Evolutionary conservation across 1,140 invertebrate genomes (phyloP), one percentile per base, ranked within the genome.

Genomic region (Diorhabda elongata): DNA sequence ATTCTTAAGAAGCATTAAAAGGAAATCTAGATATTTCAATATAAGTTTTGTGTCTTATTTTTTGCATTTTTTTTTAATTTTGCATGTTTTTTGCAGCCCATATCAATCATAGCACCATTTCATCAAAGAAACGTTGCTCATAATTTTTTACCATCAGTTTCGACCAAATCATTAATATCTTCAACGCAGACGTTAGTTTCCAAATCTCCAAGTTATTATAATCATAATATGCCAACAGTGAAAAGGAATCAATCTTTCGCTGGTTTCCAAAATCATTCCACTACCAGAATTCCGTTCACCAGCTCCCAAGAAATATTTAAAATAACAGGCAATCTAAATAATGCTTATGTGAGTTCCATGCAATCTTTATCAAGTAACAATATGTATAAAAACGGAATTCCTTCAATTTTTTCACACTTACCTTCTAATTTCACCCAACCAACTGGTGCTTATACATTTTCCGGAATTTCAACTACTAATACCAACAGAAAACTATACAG

Each of bases 11-110:
- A 56, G n/a, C 7, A 58, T 58, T 58, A 44, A 26, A 26, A 26
- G 26, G 26, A 26, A 26, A 26, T 26, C 26, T 26, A 26, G 26
- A 26, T 26, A 26, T 26, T 59, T 44, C 2, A 45, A 42, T 56
- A 57, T 41, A 45, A 57, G 43, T 6, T 4, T 69, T 64, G 44
- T 58, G 41, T 68, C 4, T 67, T 61, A 11, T 26, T 68, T 47
- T 62, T 63, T 60, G 26, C 44, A 3, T 70, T 66, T 60, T n/a
- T 67, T 71, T 70, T 71, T 76, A 76, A 69, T 73, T 74, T 78
- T 75, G 75, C 77, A 76, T 77, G 71, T 76, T 71, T 77, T 76
- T 80, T 78, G 68, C 80, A 81, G 80, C 80, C 80, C n/a, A 74
- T 81, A 61, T 81, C 80, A 67, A 71, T 81, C 65, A 81, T 81